phyloP scores from a whole-genome alignment of 2,797 vertebrate genomes.

The Sebastes iracundus region DNA sequence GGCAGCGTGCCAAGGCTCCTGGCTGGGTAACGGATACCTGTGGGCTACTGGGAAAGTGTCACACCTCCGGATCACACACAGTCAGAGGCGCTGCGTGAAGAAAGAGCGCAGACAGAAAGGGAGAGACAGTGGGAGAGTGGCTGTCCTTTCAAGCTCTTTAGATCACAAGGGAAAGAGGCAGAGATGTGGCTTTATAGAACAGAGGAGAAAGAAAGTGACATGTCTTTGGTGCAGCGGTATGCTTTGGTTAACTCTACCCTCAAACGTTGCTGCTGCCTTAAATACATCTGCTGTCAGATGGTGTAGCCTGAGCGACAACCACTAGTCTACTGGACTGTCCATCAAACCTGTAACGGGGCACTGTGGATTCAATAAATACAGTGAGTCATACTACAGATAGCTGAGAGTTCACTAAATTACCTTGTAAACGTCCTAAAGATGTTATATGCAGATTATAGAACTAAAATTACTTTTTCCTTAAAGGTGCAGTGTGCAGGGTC shows the following conservation, averaged over 20 bases:
- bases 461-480: neutral
- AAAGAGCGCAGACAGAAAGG: constrained; percentile 38
- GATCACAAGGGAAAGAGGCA: constrained; percentile 26
- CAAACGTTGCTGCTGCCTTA: neutral
- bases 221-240: constrained; percentile 48
- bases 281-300: constrained; percentile 21
- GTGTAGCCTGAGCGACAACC: neutral
- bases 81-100: constrained; percentile 31
- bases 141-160: constrained; percentile 41
- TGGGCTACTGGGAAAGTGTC: constrained; percentile 75
- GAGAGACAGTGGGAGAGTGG: constrained; percentile 25
- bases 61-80: constrained; percentile 72
- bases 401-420: neutral
- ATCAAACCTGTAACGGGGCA: neutral
- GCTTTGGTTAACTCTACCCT: constrained; percentile 55
- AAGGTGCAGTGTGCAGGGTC: no score
- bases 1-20: constrained; percentile 57
- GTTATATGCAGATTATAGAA: neutral
- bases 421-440: neutral
- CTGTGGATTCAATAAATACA: neutral
- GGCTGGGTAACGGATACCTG: constrained; percentile 73
- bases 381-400: neutral
- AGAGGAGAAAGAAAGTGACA: constrained; percentile 44
- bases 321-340: neutral
- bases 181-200: constrained; percentile 20